Evolutionary conservation across 2,113 vertebrate species (phyloP).

Genomic region (Dolichallabes microphthalmus): DNA sequence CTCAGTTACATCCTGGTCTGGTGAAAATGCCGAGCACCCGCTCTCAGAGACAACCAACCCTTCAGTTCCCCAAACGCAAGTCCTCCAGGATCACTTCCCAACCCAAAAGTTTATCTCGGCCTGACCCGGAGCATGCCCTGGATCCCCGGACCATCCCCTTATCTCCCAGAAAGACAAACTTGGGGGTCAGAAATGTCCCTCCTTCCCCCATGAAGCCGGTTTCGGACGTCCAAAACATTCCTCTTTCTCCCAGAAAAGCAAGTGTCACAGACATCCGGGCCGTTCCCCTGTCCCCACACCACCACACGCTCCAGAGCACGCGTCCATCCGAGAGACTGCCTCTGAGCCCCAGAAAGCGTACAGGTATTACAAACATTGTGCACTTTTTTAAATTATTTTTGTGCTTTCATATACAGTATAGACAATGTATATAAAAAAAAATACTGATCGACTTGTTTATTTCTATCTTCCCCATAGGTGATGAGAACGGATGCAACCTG

Average conservation of each 20-base stretch:
- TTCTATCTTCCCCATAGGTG: constrained; percentile 65
- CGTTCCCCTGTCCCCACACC: constrained; percentile 11
- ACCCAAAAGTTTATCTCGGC: constrained; percentile 37
- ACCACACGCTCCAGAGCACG: background rate
- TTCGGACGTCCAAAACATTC: background rate
- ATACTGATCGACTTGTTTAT: background rate
- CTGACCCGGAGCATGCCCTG: background rate
- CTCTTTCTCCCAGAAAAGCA: background rate
- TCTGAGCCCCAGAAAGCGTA: constrained; percentile 88
- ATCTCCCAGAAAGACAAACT: background rate
- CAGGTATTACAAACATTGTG: constrained; percentile 72
- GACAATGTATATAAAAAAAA: background rate
- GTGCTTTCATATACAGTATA: too few species aligned
- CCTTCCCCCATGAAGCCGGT: background rate
- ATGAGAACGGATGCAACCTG: constrained; percentile 87
- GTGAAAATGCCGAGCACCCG: constrained; percentile 79
- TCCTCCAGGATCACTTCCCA: constrained; percentile 53
- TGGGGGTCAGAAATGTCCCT: background rate
- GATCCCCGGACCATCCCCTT: background rate
- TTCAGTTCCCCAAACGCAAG: constrained; percentile 81
- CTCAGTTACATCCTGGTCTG: background rate
- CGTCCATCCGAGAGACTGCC: constrained; percentile 64
- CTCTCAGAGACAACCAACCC: constrained; percentile 75
- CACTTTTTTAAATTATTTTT: background rate
- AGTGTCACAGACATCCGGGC: background rate